phyloP scores from a whole-genome alignment of 2,888 invertebrate genomes.

The Lasioglossum marginatum region DNA sequence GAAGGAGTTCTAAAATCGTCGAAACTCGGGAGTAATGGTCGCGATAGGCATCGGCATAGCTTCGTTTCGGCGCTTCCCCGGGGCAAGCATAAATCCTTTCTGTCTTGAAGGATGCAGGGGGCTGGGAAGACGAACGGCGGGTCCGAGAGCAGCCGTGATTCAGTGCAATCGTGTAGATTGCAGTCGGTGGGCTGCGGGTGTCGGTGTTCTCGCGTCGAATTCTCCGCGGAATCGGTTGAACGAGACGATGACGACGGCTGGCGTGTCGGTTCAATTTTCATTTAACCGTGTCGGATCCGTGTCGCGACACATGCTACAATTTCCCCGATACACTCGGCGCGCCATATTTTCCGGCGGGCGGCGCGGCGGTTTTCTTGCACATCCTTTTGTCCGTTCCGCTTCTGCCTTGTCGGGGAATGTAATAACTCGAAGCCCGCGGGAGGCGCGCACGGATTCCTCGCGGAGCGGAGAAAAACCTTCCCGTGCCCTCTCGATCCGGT shows the following conservation, averaged over 20 bases:
- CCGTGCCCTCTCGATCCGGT: constrained; percentile 27
- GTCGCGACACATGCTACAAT: constrained; percentile 55
- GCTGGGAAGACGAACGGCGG: neutral
- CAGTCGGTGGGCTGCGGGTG: neutral
- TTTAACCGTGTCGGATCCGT: constrained; percentile 36
- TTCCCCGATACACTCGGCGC: constrained; percentile 33
- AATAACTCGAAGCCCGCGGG: constrained; percentile 71
- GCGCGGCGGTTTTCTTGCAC: constrained; percentile 15
- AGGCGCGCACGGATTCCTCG: constrained; percentile 45
- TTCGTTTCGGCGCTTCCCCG: neutral
- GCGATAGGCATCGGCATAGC: neutral
- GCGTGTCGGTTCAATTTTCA: constrained; percentile 21
- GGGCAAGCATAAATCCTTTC: neutral
- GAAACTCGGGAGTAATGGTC: neutral
- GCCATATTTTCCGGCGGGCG: constrained; percentile 20
- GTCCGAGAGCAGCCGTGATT: neutral
- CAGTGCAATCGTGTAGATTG: constrained; percentile 1
- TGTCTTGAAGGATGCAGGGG: neutral
- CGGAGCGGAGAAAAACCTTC: constrained; percentile 22
- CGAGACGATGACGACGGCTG: neutral
- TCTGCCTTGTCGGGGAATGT: constrained; percentile 53
- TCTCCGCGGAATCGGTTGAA: neutral
- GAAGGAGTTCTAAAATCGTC: neutral
- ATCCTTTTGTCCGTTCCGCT: constrained; percentile 45
- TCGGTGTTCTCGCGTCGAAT: constrained; percentile 2